Base-by-base conservation (phyloP, 2,888 invertebrate species). In the Magallana nippona region DNA sequence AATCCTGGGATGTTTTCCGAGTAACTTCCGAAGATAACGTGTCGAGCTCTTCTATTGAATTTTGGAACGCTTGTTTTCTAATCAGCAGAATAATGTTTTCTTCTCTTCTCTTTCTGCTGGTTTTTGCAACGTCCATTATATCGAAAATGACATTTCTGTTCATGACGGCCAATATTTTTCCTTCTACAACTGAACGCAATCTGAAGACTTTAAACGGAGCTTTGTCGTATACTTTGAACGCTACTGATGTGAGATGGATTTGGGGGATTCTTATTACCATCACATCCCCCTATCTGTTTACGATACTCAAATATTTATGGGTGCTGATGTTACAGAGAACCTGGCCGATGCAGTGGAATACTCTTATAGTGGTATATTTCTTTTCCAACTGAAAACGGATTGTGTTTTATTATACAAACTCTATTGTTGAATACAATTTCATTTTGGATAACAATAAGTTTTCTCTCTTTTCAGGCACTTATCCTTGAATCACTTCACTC, bases 181-280 rank as follows among this genome's bases (percentile, higher is more conserved):
- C 27, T 57, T 17, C 80, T 2, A 22, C n/a, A 15, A 62, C 62
- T 27, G 15, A 19, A 15, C 32, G 11, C 15, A 56, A 55, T 44
- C 79, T 79, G 27, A 79, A 79, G 22, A 79, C 22, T 22, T 56
- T 79, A 44, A 44, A 44, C 44, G 44, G 44, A 44, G 8, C 44
- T 44, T 44, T 44, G 44, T 44, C 44, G 8, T 44, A 44, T 44
- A 44, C 44, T 44, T 44, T 44, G 8, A 44, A 44, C 44, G 44
- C 44, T 44, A 88, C 87, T 22, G 88, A 91, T 79, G 89, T 90
- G 2, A 85, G 86, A n/a, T 92, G 91, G 92, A 87, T 92, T 22
- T 92, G 92, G 92, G 88, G 90, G 1, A 58, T 91, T 13, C 85
- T 90, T 27, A 81, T 91, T 60, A 86, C 89, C 32, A 89, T 89